Evolutionary conservation across 2,113 vertebrate genomes (phyloP), one percentile per base, ranked within the genome.

Genomic region (Bucco capensis): DNA sequence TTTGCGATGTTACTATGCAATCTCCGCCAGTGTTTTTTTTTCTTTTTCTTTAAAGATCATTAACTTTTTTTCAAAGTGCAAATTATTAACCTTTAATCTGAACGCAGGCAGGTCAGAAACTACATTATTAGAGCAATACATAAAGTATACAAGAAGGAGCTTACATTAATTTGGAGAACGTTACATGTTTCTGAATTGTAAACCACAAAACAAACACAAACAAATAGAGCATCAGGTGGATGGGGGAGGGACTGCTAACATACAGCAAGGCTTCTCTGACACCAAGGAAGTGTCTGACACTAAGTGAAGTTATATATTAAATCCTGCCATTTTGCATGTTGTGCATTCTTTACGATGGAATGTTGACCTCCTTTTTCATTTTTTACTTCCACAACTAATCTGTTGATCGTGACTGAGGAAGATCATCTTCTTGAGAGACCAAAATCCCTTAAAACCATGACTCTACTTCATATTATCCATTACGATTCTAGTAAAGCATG

Each of bases 401-500:
- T 88, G 86, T 44, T 62, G 58, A 77, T 3, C 79, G 87, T 23
- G 92, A 69, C 78, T 37, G 42, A 89, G 67, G 76, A 35, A 1
- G 92, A 86, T 15, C 64, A 46, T 81, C 76, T 42, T 57, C 89
- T 37, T 6, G 15, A 75, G 51, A 73, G 64, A 75, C 62, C 83
- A 88, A 77, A 70, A 47, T 92, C 82, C 62, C 86, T 84, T 40
- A 40, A 88, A 93, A 67, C 18, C 60, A 61, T 1, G 1, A 47
- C 13, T 9, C 70, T 57, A 9, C 10, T 16, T 78, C 2, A 28
- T 18, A 30, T 86, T 8, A 6, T 30, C 46, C 78, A 11, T 97
- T 98, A 99, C 0, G 99, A 99, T 90, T 99, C 99, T 70, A 99
- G 94, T 54, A 99, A 95, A 64, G 98, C 98, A 82, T 99, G 99